Evolutionary conservation across 2,888 invertebrate species (phyloP).

Genomic region (Drosophila yooni): DNA sequence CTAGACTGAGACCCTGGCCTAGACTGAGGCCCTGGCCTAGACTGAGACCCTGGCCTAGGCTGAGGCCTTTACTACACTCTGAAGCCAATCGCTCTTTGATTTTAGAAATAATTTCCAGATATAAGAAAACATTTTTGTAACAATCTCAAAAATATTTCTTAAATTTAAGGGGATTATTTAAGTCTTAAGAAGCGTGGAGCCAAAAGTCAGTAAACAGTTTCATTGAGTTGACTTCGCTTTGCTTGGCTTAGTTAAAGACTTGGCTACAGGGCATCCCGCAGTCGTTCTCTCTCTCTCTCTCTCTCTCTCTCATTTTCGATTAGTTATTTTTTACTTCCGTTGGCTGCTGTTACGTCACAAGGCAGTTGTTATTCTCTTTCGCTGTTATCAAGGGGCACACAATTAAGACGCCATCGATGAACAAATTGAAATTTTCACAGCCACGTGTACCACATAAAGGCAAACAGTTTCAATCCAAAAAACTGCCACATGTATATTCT

Average conservation of each 20-base stretch:
- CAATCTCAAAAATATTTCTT: too few relatives aligned
- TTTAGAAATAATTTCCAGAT: neutral
- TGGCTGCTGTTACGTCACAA: conserved; percentile 71
- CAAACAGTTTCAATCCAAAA: neutral
- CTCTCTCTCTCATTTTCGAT: neutral
- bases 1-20: neutral
- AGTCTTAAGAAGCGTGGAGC: too few relatives aligned
- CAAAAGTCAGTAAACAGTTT: too few relatives aligned
- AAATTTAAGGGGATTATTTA: too few relatives aligned
- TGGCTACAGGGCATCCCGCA: neutral
- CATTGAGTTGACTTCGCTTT: neutral
- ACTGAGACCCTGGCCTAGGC: neutral
- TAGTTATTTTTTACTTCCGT: conserved; percentile 61
- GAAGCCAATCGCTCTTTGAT: neutral
- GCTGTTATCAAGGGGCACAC: conserved; percentile 21
- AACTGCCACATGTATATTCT: neutral
- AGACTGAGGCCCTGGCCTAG: neutral
- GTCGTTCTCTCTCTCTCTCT: neutral
- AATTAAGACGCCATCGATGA: neutral
- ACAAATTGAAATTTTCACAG: conserved; percentile 12
- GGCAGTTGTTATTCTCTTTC: conserved; percentile 38
- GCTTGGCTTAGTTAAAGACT: neutral
- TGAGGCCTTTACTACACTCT: neutral
- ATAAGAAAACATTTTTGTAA: too few relatives aligned
- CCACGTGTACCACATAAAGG: conserved; percentile 52